phyloP scores from a whole-genome alignment of 2,797 vertebrate genomes.

The Epinephelus malabaricus region DNA sequence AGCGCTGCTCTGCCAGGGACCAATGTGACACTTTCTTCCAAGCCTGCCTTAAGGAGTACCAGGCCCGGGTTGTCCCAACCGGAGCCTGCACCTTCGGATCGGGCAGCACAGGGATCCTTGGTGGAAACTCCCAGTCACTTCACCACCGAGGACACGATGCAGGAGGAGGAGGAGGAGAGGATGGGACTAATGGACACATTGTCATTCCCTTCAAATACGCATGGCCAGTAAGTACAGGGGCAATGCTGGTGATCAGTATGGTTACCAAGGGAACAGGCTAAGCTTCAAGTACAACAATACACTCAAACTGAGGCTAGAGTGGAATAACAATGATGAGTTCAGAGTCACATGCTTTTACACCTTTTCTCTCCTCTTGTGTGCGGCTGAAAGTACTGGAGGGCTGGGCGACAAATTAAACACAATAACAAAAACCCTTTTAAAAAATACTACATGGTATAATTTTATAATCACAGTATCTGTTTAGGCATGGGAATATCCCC shows the following conservation, averaged over 20 bases:
- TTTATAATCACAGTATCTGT: background rate
- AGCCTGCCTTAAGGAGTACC: slow-evolving; percentile 90
- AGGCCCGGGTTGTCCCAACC: slow-evolving; percentile 81
- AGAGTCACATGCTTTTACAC: slow-evolving; percentile 41
- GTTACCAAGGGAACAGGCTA: slow-evolving; percentile 80
- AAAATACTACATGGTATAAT: no score
- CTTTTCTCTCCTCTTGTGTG: slow-evolving; percentile 9
- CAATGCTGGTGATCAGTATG: slow-evolving; percentile 68
- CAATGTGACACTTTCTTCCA: slow-evolving; percentile 88
- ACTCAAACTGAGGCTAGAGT: slow-evolving; percentile 64
- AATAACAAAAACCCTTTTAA: background rate
- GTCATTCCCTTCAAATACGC: slow-evolving; percentile 88
- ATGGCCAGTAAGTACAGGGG: slow-evolving; percentile 88
- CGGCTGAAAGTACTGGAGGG: background rate
- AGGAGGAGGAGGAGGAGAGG: slow-evolving; percentile 67
- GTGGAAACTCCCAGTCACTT: slow-evolving; percentile 84
- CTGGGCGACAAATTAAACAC: background rate
- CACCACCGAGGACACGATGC: slow-evolving; percentile 71
- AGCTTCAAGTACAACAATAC: slow-evolving; percentile 73
- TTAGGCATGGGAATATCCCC: background rate
- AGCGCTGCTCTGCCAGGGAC: slow-evolving; percentile 81
- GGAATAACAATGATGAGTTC: slow-evolving; percentile 73
- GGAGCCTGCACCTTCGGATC: slow-evolving; percentile 87
- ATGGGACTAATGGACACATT: slow-evolving; percentile 80
- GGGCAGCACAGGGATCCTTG: slow-evolving; percentile 82